These are phyloP conservation scores for Bolborhynchus lineola DNA, from an alignment of 2,113 vertebrate species.

Conservation along the genomic window DNA sequence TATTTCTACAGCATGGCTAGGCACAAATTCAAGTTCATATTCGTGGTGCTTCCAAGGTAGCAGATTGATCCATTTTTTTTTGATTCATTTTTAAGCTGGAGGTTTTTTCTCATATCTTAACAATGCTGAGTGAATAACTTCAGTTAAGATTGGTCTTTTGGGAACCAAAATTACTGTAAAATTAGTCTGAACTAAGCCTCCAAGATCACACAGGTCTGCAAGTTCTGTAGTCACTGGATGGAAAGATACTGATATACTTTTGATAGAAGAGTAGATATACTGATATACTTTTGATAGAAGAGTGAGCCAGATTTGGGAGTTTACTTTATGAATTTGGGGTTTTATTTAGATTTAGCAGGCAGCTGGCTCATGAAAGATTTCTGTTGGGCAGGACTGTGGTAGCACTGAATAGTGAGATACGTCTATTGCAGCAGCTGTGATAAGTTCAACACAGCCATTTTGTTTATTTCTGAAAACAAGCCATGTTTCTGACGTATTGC, in stretches of 20 bases:
- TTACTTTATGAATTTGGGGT: background rate
- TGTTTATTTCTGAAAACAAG: conserved; percentile 8
- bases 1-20: background rate
- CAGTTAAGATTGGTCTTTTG: background rate
- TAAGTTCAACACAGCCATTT: background rate
- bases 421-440: background rate
- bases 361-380: background rate
- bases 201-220: background rate
- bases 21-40: background rate
- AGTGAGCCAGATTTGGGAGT: background rate
- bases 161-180: background rate
- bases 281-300: background rate
- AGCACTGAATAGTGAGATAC: background rate
- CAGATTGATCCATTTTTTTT: background rate
- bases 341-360: background rate
- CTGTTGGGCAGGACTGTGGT: background rate
- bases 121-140: background rate
- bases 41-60: background rate
- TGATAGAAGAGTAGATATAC: background rate
- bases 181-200: background rate
- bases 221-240: background rate
- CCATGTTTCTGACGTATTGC: background rate
- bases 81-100: background rate
- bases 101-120: background rate
- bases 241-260: background rate